Evolutionary conservation across 1,140 invertebrate genomes (phyloP), one percentile per base, ranked within the genome.

Genomic region (Scaptomyza pallida): DNA sequence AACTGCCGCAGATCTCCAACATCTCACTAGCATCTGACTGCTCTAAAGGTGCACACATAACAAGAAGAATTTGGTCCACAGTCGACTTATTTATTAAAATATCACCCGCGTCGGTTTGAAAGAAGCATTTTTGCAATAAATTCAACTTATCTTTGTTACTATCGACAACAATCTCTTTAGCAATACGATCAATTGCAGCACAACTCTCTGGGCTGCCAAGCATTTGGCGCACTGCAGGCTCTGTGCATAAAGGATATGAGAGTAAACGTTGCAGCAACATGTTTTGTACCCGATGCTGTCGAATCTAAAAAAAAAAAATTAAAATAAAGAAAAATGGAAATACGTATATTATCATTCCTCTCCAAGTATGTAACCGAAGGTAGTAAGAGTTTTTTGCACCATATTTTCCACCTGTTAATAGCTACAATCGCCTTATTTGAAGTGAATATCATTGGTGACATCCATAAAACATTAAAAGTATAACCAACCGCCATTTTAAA

Each of bases 211-310:
- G 63, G 3, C 88, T 80, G 52, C 85, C 71, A 0, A 94, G 92
- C 93, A 94, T 94, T 17, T 92, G 89, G 55, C 92, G 92, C 5
- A 94, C 89, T 2, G 91, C 60, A 4, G 69, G 62, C 78, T 93
- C 92, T 30, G 91, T 89, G 75, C 92, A 92, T 26, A 93, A 89
- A 1, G 92, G 92, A 81, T 92, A 86, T 2, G 91, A 90, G 23
- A 93, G 78, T 13, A 93, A 90, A 30, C 92, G 89, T 41, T 92
- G 82, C 12, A 93, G 74, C 56, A 92, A 90, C 89, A 93, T 92
- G 43, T 77, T 78, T 33, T 91, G 86, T 0, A 90, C 72, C 4
- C 51, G 23, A 17, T 73, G 60, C 16, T 80, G 68, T 23, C 52
- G 30, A 0, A 91, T 57, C 89, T 90, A 23, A 1, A 65, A 64